Base-by-base conservation (phyloP, 2,888 invertebrate species). In the Myopa tessellatipennis region DNA sequence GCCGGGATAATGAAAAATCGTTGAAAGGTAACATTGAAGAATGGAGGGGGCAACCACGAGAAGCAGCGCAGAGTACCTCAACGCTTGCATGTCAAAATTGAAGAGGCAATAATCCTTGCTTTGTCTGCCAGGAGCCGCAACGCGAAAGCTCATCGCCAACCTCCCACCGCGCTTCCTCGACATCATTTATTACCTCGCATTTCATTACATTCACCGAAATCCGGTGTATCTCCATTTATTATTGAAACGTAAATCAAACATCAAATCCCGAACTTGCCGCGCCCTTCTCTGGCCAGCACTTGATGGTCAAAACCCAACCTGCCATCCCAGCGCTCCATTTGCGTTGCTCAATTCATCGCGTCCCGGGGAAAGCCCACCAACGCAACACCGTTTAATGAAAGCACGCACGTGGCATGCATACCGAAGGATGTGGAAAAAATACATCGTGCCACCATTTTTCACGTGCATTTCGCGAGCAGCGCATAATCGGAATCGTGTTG, bases 401-500 rank as follows among this genome's bases (percentile, higher is more conserved):
- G 45, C 69, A 60, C 69, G 75, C 68, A 38, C 74, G 52, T 68
- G 74, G 55, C 55, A 34, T 50, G 67, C 65, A 74, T 74, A 73
- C 50, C 65, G 61, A 61, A 38, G 73, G 12, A 26, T 45, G 45
- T 45, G 45, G 45, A 45, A 45, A 10, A 45, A 55, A 55, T 55
- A 1, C 8, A 50, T 10, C 14, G 50, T 50, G 50, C 10, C 14
- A 70, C 14, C 70, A 36, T 45, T 65, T 58, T 58, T 74, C 74
- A 74, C 52, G 74, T 67, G 75, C 38, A 40, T 40, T 71, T 71
- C 36, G 14, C 6, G 52, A 4, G 6, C n/a, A 45, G 55, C 38
- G 16, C 4, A 34, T 75, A 68, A 60, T 65, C 75, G 45, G 68
- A 75, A 75, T 75, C 75, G 75, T 75, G 75, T 60, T 55, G 36